Evolutionary conservation across 1,140 invertebrate species (phyloP), one percentile per base, ranked within the genome.

Genomic region (Octopus bimaculoides): DNA sequence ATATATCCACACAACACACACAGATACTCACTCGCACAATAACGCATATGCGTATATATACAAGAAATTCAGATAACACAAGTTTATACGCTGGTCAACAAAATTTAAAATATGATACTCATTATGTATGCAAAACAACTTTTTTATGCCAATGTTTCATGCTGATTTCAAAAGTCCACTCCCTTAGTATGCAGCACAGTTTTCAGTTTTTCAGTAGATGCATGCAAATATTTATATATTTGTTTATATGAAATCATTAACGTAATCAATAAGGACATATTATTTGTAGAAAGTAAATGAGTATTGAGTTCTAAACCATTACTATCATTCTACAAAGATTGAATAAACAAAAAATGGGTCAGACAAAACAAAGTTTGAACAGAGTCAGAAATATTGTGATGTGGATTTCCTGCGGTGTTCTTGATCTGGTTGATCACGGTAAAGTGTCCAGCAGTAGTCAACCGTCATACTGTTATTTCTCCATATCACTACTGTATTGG

Each of bases 61-160:
- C 0, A 41, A 41, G 26, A 41, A 41, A 41, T 41, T 41, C 0
- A 41, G 26, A 41, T 41, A 41, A 41, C 26, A 41, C 26, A n/a
- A n/a, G n/a, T n/a, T n/a, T n/a, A 66, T 66, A 66, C 61, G n/a
- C 61, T 66, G 61, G 61, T 66, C 61, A 66, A 66, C 61, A 66
- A 66, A 66, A 66, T 66, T 66, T 10, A 66, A 66, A 10, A n/a
- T 66, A 10, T 66, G n/a, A 66, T 66, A 66, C 9, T 66, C 61
- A 66, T 66, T 66, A 66, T 66, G 61, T 10, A 66, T 10, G 61
- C 61, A 66, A 66, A 66, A 9, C 61, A 66, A 66, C 61, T 66
- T 12, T 66, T 66, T 1, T 66, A 66, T 1, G n/a, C 61, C n/a
- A 66, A 66, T 66, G 1, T 66, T 66, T 66, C 61, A 66, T 3